Evolutionary conservation across 2,888 invertebrate genomes (phyloP).

Genomic region (Pyrgus malvae): DNA sequence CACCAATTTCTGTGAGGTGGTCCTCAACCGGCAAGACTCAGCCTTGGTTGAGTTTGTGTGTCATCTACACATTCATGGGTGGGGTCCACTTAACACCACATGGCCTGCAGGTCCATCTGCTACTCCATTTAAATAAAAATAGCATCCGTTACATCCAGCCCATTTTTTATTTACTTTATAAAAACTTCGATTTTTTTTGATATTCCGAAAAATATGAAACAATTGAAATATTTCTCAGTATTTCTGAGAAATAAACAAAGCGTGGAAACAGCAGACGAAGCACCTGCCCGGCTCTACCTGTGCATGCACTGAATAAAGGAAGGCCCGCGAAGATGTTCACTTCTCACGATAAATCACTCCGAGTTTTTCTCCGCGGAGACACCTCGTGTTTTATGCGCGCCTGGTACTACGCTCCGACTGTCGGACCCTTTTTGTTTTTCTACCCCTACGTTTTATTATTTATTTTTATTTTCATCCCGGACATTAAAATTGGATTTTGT

Average conservation of each 20-base stretch:
- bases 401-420: slow-evolving; percentile 47
- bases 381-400: slow-evolving; percentile 63
- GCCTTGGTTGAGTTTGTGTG: no score
- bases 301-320: slow-evolving; percentile 53
- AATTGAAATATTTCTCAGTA: not conserved
- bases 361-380: slow-evolving; percentile 55
- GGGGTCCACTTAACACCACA: no score
- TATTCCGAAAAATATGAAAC: not conserved
- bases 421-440: slow-evolving; percentile 43
- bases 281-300: slow-evolving; percentile 49
- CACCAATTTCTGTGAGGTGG: no score
- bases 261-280: slow-evolving; percentile 32
- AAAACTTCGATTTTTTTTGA: not conserved
- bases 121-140: no score
- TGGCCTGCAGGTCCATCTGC: no score
- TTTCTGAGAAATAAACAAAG: slow-evolving; percentile 33
- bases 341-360: slow-evolving; percentile 74
- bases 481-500: slow-evolving; percentile 23
- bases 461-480: slow-evolving; percentile 9
- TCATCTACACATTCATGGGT: no score
- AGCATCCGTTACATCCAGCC: no score
- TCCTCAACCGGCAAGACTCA: no score
- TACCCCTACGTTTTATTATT: slow-evolving; percentile 30
- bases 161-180: no score
- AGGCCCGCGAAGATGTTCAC: slow-evolving; percentile 58